phyloP scores from a whole-genome alignment of 35 echinoderm and acorn worm genomes.

The Lytechinus pictus region DNA sequence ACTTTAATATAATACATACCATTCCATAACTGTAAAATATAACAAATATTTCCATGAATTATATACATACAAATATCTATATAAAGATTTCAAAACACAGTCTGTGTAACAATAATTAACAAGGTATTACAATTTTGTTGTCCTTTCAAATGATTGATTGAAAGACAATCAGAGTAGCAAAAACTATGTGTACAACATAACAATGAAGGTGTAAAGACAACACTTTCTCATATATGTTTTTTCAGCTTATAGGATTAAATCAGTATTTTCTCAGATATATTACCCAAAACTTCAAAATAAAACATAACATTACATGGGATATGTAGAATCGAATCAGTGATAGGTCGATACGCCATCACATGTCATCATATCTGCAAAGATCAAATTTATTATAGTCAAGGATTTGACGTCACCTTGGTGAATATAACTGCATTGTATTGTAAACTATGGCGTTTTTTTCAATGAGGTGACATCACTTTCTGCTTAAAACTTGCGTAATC shows the following conservation, averaged over 20 bases:
- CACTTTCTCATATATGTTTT: background rate
- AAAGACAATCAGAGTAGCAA: background rate
- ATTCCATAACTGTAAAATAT: background rate
- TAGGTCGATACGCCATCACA: no score
- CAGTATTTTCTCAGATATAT: background rate
- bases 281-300: background rate
- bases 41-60: background rate
- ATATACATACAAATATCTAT: background rate
- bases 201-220: background rate
- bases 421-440: no score
- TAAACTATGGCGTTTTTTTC: no score
- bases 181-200: background rate
- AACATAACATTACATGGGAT: background rate
- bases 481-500: no score
- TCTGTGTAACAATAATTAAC: no score
- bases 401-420: no score
- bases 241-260: no score
- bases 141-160: conserved; percentile 2
- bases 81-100: no score
- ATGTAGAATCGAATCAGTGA: background rate
- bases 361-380: no score
- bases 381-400: no score
- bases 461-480: no score
- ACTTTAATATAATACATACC: background rate
- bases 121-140: background rate